phyloP scores from a whole-genome alignment of 2,797 vertebrate species.

The Rhodeus uyekii region DNA sequence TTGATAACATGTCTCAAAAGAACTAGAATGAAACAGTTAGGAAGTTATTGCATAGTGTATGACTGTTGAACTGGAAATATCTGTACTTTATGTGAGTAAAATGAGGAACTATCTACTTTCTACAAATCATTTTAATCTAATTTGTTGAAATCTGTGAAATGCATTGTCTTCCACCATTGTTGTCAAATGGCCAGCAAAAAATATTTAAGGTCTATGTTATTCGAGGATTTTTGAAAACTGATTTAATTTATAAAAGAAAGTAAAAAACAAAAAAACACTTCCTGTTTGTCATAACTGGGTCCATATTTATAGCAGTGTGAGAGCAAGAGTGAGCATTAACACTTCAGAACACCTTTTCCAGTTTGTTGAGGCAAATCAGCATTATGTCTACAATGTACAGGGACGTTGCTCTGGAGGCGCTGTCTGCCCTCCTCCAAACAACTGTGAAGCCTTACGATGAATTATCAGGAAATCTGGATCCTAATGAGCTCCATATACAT shows the following conservation, averaged over 20 bases:
- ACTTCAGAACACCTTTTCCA: neutral
- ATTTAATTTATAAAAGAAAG: neutral
- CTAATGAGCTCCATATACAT: neutral
- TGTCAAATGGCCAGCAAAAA: neutral
- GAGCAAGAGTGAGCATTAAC: neutral
- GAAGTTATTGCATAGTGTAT: too few species aligned
- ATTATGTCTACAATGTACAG: neutral
- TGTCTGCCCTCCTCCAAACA: neutral
- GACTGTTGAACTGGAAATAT: too few species aligned
- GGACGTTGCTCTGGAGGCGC: neutral
- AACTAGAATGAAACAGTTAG: too few species aligned
- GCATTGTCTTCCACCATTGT: neutral
- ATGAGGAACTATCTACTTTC: too few species aligned
- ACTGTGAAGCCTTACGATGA: neutral
- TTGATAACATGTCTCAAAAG: too few species aligned
- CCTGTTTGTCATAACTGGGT: neutral
- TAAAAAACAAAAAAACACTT: neutral
- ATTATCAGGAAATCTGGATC: neutral
- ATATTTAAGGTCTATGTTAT: neutral
- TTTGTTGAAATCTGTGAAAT: too few species aligned
- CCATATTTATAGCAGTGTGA: neutral
- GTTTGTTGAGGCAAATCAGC: neutral
- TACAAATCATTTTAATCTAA: too few species aligned
- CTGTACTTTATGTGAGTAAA: too few species aligned
- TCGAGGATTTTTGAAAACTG: neutral